A percentile compares a stretch with the other conserved stretches of the same genome.
Conservation (phyloP, 2,797 vertebrate species). For the Epinephelus malabaricus region DNA sequence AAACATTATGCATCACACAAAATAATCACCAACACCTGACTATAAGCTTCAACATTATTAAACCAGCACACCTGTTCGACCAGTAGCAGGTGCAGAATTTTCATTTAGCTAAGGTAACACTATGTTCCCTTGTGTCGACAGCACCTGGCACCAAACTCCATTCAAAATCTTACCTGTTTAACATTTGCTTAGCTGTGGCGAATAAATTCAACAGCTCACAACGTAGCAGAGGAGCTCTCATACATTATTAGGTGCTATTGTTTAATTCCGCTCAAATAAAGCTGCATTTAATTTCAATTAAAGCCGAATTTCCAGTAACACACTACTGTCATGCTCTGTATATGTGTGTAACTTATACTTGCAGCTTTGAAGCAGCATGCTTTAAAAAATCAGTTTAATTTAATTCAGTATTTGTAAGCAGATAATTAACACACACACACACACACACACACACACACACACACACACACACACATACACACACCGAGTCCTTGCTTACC, state of each 20-base stretch:
- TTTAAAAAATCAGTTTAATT: neutral
- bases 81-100: neutral
- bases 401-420: neutral
- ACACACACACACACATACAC: neutral
- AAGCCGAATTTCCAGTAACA: neutral
- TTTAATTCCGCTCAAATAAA: neutral
- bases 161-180: neutral
- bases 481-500: neutral
- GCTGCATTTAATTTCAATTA: accelerated
- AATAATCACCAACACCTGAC: neutral
- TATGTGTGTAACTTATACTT: too few relatives aligned
- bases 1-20: neutral
- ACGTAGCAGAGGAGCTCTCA: accelerated
- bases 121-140: too few relatives aligned
- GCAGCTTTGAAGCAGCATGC: too few relatives aligned
- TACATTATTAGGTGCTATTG: accelerated
- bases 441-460: neutral
- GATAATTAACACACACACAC: neutral
- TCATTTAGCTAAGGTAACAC: neutral
- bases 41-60: neutral
- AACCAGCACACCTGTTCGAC: neutral
- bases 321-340: too few relatives aligned
- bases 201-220: too few relatives aligned
- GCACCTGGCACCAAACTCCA: neutral
- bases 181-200: neutral